These are phyloP conservation scores for Enteromius trimaculatus DNA, from an alignment of 2,797 vertebrate genomes.

Conservation along the genomic window DNA sequence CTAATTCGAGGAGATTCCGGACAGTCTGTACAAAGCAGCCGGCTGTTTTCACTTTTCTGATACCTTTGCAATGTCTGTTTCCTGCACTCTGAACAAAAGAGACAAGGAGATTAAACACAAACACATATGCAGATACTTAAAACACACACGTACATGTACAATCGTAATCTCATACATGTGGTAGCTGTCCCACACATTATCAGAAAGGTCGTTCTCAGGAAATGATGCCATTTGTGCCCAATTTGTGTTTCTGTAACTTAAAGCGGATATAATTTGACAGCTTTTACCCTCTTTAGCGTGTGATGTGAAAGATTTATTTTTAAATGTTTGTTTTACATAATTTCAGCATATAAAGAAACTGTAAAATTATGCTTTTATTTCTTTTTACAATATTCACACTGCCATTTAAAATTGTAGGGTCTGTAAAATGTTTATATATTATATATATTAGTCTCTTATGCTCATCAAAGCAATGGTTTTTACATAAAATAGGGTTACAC, in stretches of 20 bases:
- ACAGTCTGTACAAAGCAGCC: slow-evolving; percentile 84
- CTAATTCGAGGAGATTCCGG: slow-evolving; percentile 81
- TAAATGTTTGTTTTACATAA: background rate
- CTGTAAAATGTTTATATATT: background rate
- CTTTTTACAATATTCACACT: background rate
- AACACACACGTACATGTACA: background rate
- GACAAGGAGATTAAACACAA: slow-evolving; percentile 27
- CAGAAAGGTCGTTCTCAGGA: slow-evolving; percentile 5
- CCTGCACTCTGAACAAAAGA: slow-evolving; percentile 75
- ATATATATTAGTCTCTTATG: background rate
- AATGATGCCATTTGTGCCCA: background rate
- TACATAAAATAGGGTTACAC: background rate
- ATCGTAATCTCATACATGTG: background rate
- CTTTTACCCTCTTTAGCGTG: background rate
- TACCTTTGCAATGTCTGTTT: slow-evolving; percentile 86
- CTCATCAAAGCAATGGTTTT: background rate
- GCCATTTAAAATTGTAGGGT: background rate
- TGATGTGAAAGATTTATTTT: background rate
- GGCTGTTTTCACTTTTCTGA: slow-evolving; percentile 85
- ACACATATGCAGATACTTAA: slow-evolving; percentile 12
- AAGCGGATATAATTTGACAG: background rate
- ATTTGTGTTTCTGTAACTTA: background rate
- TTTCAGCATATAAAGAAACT: background rate
- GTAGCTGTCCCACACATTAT: background rate
- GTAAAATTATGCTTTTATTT: background rate